Evolutionary conservation across 1,140 invertebrate species (phyloP), one percentile per base, ranked within the genome.

Genomic region (Episyrphus balteatus): DNA sequence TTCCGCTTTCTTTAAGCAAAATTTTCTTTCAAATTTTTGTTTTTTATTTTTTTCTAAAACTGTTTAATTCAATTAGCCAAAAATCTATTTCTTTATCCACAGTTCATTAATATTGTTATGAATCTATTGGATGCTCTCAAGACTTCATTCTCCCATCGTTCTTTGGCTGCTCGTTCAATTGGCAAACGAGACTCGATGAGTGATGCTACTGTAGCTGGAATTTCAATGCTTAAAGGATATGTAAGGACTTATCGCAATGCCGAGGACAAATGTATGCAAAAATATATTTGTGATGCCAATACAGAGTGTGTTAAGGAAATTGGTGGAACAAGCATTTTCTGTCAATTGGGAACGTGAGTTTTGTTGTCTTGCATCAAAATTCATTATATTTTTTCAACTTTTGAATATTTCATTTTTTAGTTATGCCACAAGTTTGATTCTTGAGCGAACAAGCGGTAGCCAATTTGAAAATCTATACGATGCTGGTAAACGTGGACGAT

Each of bases 41-140:
- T n/a, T n/a, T n/a, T n/a, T n/a, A n/a, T 44, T 39, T 26, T 41
- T 32, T 15, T 32, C n/a, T 10, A 39, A 30, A 41, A 46, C 9
- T 26, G 21, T 26, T 26, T 26, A 26, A 26, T 26, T 5, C 21
- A 26, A 26, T 26, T 26, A 5, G 3, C 21, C 3, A 26, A 26
- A 26, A 3, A 26, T 5, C 21, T 26, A 26, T 31, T 45, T 48
- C 37, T 41, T 45, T 53, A 47, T 49, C 59, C 70, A 54, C 75
- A 92, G 88, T 88, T 92, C 70, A 88, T 92, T 70, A 88, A 85
- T 73, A 88, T 93, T 69, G 84, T 91, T 18, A 82, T 91, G 55
- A 89, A 89, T 64, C 78, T 93, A 21, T 71, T 92, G 71, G 88
- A 93, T 55, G 88, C 88, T 32, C 70, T 92, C 56, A 91, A 91